Evolutionary conservation across 2,113 vertebrate species (phyloP).

Genomic region (Entelurus aequoreus): DNA sequence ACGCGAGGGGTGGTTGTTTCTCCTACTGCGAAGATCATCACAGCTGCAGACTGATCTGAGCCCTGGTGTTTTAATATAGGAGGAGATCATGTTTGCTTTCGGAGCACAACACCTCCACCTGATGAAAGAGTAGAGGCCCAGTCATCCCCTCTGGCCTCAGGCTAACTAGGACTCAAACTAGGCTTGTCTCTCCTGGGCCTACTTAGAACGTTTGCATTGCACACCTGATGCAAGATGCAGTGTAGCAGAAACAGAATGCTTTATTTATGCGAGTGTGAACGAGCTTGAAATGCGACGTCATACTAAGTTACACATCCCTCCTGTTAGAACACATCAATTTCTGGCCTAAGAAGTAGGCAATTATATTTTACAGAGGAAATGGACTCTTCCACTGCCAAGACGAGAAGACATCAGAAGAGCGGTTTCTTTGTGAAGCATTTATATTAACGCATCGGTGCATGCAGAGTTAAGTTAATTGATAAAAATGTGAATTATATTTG

Average conservation of each 20-base stretch:
- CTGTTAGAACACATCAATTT: conserved; percentile 21
- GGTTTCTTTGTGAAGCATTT: conserved; percentile 74
- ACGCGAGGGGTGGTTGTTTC: conserved; percentile 2
- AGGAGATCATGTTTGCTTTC: conserved; percentile 47
- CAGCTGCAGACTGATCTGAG: conserved; percentile 58
- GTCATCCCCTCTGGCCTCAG: conserved; percentile 10
- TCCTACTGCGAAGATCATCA: conserved; percentile 26
- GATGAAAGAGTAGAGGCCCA: conserved; percentile 17
- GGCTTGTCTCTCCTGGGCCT: conserved; percentile 24
- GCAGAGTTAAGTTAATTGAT: conserved; percentile 75
- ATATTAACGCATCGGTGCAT: conserved; percentile 74
- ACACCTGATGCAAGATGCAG: conserved; percentile 50
- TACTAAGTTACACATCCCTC: conserved; percentile 39
- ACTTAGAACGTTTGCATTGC: conserved; percentile 47
- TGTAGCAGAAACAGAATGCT: conserved; percentile 22
- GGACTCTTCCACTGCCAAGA: conserved; percentile 37
- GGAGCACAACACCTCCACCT: conserved; percentile 43
- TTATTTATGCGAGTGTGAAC: conserved; percentile 10
- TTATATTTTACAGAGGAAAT: conserved; percentile 39
- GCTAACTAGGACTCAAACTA: conserved; percentile 19
- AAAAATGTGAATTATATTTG: conserved; percentile 74
- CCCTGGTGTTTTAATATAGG: conserved; percentile 33
- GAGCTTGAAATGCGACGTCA: conserved; percentile 51
- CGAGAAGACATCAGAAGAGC: conserved; percentile 36
- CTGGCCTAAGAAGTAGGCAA: conserved; percentile 32